Evolutionary conservation across 2,888 invertebrate genomes (phyloP).

Genomic region (Microctonus brassicae): DNA sequence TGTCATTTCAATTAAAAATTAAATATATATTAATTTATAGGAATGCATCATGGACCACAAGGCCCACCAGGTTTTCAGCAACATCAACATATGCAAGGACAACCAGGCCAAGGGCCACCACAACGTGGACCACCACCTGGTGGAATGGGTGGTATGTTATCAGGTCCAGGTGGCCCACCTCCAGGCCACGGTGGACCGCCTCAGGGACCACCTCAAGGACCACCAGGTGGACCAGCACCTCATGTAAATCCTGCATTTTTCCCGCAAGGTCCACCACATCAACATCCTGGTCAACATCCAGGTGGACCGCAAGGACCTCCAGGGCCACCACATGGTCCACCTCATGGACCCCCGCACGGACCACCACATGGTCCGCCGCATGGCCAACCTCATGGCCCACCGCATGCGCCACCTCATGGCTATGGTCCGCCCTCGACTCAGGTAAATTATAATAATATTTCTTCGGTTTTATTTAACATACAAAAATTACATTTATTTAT

Average conservation of each 20-base stretch:
- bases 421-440: slow-evolving; percentile 72
- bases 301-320: slow-evolving; percentile 72
- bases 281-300: slow-evolving; percentile 74
- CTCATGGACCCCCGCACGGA: slow-evolving; percentile 78
- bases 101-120: slow-evolving; percentile 78
- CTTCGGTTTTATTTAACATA: neutral
- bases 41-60: slow-evolving; percentile 77
- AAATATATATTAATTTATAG: slow-evolving; percentile 44
- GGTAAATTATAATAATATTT: no score
- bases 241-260: slow-evolving; percentile 98
- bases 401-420: slow-evolving; percentile 72
- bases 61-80: slow-evolving; percentile 72
- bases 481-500: neutral
- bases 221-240: slow-evolving; percentile 84
- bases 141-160: slow-evolving; percentile 65
- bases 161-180: slow-evolving; percentile 70
- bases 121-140: slow-evolving; percentile 75
- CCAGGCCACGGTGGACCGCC: slow-evolving; percentile 72
- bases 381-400: slow-evolving; percentile 77
- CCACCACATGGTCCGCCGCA: slow-evolving; percentile 78
- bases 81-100: slow-evolving; percentile 75
- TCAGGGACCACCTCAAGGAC: slow-evolving; percentile 73
- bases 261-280: slow-evolving; percentile 78
- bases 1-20: slow-evolving; percentile 1
- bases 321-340: slow-evolving; percentile 76